Percentiles rank a stretch among this genome's conserved stretches.
These are phyloP conservation scores for Ptilorrhoa leucosticta DNA, from an alignment of 2,113 vertebrate genomes.

Conservation along the genomic window DNA sequence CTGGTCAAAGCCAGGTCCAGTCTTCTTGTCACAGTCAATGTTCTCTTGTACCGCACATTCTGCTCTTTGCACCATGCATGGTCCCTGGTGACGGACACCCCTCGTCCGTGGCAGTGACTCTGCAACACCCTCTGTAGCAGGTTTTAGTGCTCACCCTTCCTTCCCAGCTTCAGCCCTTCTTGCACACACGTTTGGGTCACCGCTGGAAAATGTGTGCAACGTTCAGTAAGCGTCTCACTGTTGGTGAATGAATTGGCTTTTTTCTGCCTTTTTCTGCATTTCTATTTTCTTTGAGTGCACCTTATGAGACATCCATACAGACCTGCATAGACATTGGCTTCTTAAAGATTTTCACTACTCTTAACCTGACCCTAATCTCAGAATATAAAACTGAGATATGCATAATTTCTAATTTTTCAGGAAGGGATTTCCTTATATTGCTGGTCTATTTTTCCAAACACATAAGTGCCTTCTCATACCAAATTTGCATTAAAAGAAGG, in stretches of 20 bases:
- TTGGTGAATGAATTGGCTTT: not conserved
- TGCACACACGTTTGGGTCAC: fast-evolving
- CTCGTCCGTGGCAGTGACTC: fast-evolving
- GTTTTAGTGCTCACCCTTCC: not conserved
- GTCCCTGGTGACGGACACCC: not conserved
- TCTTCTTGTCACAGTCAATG: fast-evolving
- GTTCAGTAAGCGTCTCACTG: fast-evolving
- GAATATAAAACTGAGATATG: not conserved
- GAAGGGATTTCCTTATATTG: not conserved
- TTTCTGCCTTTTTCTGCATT: not conserved
- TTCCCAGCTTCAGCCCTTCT: not conserved
- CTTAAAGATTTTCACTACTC: not conserved
- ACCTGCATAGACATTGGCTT: too few species aligned
- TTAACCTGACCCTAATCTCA: not conserved
- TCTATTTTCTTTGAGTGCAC: not conserved
- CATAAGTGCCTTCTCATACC: fast-evolving
- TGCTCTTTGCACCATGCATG: fast-evolving
- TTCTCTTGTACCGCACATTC: not conserved
- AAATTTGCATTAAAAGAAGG: not conserved
- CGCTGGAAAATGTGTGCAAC: not conserved
- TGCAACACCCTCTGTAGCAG: not conserved
- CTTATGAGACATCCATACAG: not conserved
- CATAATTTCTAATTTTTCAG: not conserved
- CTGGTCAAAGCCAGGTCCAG: not conserved
- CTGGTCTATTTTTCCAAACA: not conserved